Conservation (phyloP, 2,113 vertebrate species). For the Australoheros scitulus region DNA sequence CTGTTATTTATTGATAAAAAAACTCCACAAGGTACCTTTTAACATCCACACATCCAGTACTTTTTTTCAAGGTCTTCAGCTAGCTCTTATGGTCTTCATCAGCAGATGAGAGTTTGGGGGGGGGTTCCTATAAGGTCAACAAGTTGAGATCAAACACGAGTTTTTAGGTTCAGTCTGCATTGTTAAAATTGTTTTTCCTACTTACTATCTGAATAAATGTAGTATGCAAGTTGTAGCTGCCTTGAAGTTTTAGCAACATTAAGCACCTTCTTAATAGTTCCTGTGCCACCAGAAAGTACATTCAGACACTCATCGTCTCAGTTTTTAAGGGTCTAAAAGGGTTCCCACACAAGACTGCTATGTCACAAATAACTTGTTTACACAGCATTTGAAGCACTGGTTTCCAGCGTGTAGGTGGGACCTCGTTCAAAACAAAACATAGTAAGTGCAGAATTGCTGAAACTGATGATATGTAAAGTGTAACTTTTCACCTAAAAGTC, state of each 20-base stretch:
- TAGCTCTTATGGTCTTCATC: not conserved
- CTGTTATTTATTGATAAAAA: not conserved
- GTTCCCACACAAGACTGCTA: not conserved
- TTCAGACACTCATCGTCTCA: not conserved
- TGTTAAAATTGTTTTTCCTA: not conserved
- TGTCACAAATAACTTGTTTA: not conserved
- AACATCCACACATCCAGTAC: not conserved
- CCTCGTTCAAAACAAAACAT: not conserved
- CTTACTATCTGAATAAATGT: not conserved
- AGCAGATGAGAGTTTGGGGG: not conserved
- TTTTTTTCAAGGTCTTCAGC: not conserved
- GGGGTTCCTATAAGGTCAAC: not conserved
- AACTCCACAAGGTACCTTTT: not conserved
- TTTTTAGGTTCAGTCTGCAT: not conserved
- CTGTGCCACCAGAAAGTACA: not conserved
- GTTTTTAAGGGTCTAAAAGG: not conserved
- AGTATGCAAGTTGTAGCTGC: not conserved
- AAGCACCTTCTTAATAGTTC: not conserved
- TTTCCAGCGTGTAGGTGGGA: not conserved
- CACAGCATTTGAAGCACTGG: not conserved
- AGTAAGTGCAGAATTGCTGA: not conserved
- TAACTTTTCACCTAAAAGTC: not conserved
- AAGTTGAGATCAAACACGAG: not conserved
- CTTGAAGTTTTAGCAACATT: not conserved
- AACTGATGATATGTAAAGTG: constrained; percentile 6